Percentiles rank a stretch among this genome's conserved stretches.
Conservation (phyloP, 2,888 invertebrate species). For the Phlogophora meticulosa region DNA sequence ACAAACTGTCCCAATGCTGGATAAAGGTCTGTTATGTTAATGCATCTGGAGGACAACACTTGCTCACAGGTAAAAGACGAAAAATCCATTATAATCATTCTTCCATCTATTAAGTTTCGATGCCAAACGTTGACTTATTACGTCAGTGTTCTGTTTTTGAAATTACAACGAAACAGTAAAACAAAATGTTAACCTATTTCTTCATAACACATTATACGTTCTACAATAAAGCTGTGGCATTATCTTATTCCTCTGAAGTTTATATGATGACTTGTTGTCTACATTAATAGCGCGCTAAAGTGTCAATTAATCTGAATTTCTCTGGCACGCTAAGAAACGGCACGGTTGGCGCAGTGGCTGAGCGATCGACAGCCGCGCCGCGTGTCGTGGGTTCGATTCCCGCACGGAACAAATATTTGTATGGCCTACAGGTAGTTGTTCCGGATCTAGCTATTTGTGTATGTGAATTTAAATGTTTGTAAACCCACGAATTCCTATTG, state of each 20-base stretch:
- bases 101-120: background rate
- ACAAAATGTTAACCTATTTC: slow-evolving; percentile 58
- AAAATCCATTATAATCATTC: no score
- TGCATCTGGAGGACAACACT: background rate
- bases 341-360: no score
- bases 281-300: slow-evolving; percentile 45
- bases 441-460: no score
- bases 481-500: no score
- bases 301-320: slow-evolving; percentile 59
- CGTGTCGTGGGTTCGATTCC: no score
- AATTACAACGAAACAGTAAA: slow-evolving; percentile 49
- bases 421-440: no score
- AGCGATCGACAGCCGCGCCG: no score
- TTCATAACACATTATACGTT: slow-evolving; percentile 31
- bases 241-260: slow-evolving; percentile 34
- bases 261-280: slow-evolving; percentile 30
- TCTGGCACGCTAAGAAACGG: slow-evolving; percentile 20
- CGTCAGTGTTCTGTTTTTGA: slow-evolving; percentile 28
- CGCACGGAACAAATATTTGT: no score
- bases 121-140: slow-evolving; percentile 21
- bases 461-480: no score
- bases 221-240: slow-evolving; percentile 37
- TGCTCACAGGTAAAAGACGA: background rate
- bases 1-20: background rate
- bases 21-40: background rate